These are phyloP conservation scores for Glareola pratincola DNA, from an alignment of 2,113 vertebrate genomes.

Conservation along the genomic window DNA sequence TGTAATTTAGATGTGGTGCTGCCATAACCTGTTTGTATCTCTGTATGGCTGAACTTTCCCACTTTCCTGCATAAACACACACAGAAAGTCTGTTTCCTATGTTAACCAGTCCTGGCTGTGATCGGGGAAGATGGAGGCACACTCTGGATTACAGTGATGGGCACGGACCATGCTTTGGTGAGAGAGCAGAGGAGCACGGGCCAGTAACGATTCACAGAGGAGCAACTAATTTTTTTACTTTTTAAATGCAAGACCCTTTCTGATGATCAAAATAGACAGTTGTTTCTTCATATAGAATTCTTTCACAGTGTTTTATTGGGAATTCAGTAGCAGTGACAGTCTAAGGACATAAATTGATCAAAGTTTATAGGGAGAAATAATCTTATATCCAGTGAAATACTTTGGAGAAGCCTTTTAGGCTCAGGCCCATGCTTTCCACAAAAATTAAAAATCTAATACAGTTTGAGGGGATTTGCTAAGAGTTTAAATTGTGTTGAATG, in stretches of 20 bases:
- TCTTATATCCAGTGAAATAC: background rate
- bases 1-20: background rate
- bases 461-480: background rate
- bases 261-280: background rate
- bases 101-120: background rate
- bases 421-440: background rate
- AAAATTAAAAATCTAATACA: background rate
- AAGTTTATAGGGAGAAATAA: background rate
- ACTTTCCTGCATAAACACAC: background rate
- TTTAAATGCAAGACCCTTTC: background rate
- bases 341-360: background rate
- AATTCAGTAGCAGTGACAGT: background rate
- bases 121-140: background rate
- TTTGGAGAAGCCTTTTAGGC: background rate
- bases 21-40: background rate
- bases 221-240: background rate
- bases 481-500: background rate
- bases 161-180: background rate
- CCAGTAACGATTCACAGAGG: background rate
- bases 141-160: background rate
- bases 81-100: background rate
- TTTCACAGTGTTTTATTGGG: background rate
- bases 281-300: background rate
- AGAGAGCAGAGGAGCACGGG: background rate
- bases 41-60: background rate